These are phyloP conservation scores for Catocala fraxini DNA, from an alignment of 2,888 invertebrate genomes.

Conservation along the genomic window DNA sequence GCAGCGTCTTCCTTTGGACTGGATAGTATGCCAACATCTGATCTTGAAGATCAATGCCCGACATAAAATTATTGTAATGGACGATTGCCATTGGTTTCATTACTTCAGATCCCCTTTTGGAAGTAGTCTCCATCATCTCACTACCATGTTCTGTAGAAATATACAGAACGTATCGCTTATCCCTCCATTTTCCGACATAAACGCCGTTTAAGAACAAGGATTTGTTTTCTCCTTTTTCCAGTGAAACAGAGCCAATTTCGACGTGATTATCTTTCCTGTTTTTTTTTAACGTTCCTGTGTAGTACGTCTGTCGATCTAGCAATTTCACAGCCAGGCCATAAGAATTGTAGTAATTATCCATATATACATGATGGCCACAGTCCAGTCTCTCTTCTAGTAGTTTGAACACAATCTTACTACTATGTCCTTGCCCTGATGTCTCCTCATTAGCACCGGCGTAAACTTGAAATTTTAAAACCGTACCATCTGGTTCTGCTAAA, in stretches of 20 bases:
- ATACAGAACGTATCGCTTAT: constrained; percentile 32
- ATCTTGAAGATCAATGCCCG: constrained; percentile 42
- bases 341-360: too few relatives aligned
- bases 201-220: constrained; percentile 41
- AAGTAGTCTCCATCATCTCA: constrained; percentile 16
- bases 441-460: too few relatives aligned
- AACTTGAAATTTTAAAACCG: too few relatives aligned
- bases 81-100: constrained; percentile 41
- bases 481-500: too few relatives aligned
- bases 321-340: too few relatives aligned
- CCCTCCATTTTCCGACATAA: constrained; percentile 48
- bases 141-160: constrained; percentile 41
- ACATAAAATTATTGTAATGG: constrained; percentile 45
- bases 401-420: too few relatives aligned
- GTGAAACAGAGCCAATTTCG: background rate
- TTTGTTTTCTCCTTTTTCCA: constrained; percentile 46
- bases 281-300: too few relatives aligned
- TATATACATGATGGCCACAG: too few relatives aligned
- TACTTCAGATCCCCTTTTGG: constrained; percentile 30
- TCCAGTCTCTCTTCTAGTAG: too few relatives aligned
- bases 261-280: too few relatives aligned
- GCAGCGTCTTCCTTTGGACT: constrained; percentile 36
- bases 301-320: too few relatives aligned
- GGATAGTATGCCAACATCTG: constrained; percentile 46
- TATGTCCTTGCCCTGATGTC: too few relatives aligned